Evolutionary conservation across 1,140 invertebrate genomes (phyloP), one percentile per base, ranked within the genome.

Genomic region (Caerostris extrusa): DNA sequence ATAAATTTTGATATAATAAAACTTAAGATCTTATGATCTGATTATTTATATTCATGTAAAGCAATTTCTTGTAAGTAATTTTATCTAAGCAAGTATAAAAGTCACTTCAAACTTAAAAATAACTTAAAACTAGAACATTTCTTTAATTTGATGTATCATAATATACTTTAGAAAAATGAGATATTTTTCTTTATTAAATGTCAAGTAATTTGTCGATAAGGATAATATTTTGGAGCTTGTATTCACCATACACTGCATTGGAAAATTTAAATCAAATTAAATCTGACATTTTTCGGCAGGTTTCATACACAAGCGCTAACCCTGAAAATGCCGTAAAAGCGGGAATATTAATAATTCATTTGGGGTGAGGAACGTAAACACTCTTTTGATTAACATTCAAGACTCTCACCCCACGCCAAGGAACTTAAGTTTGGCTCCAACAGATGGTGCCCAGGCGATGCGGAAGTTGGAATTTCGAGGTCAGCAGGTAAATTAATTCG

Each of bases 401-500:
- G 81, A 55, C 81, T 83, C 12, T 83, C 56, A 83, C 14, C 81
- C 81, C 81, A 83, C 81, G 55, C 81, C 7, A 71, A 71, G 69
- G 50, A 71, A n/a, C 50, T 19, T 17, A 8, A 57, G 17, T n/a
- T 83, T 53, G 5, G 14, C 55, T 17, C 7, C 17, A 83, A n/a
- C 81, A 56, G 81, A 56, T 83, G 81, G 69, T 50, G 69, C 4
- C 19, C 34, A 71, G 69, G 69, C 69, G 53, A 56, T 57, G 81
- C 81, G 81, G 81, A 83, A 83, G 81, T 83, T 6, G 17, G 12
- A 57, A 57, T 17, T 83, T 55, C 81, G 56, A 83, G 81, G 81
- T 19, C 56, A 83, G 3, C 81, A 83, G 81, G 81, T 83, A 83
- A 57, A 83, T 83, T 83, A 83, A 83, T 83, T 83, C 56, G 53